Evolutionary conservation across 1,140 invertebrate species (phyloP).

Genomic region (Scaptomyza pallida): DNA sequence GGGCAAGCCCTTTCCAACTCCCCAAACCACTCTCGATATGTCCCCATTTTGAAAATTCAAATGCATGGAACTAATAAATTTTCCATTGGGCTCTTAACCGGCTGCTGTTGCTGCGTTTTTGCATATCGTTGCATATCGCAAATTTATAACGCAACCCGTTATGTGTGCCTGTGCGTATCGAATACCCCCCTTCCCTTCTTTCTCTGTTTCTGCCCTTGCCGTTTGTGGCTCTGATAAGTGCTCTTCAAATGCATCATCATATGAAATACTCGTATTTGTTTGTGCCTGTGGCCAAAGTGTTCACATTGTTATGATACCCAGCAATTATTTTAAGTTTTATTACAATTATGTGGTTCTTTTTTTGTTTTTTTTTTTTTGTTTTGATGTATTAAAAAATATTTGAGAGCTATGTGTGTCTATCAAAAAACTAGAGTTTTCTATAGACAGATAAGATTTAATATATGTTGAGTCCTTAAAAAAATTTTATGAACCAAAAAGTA

Average conservation of each 20-base stretch:
- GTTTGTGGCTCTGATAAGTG: conserved; percentile 37
- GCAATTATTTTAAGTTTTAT: too few species aligned
- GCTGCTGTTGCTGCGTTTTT: conserved; percentile 25
- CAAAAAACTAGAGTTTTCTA: too few species aligned
- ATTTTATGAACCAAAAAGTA: too few species aligned
- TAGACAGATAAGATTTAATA: too few species aligned
- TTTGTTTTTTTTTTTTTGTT: too few species aligned
- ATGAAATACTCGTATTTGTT: conserved; percentile 29
- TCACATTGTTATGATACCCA: conserved; percentile 26
- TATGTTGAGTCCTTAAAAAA: too few species aligned
- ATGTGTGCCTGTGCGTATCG: background rate
- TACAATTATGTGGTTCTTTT: too few species aligned
- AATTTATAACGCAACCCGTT: conserved; percentile 43
- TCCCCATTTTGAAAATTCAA: conserved; percentile 7
- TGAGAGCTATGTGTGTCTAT: too few species aligned
- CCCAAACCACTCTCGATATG: background rate
- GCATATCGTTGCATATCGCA: conserved; percentile 48
- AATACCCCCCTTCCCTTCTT: background rate
- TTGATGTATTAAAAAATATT: too few species aligned
- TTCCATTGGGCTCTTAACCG: conserved; percentile 46
- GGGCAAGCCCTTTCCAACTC: too few species aligned
- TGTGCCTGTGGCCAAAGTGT: conserved; percentile 11
- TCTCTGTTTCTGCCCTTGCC: background rate
- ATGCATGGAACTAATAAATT: conserved; percentile 53
- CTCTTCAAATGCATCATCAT: conserved; percentile 15